Evolutionary conservation across 1,140 invertebrate species (phyloP), one percentile per base, ranked within the genome.

Genomic region (Euwallacea similis): DNA sequence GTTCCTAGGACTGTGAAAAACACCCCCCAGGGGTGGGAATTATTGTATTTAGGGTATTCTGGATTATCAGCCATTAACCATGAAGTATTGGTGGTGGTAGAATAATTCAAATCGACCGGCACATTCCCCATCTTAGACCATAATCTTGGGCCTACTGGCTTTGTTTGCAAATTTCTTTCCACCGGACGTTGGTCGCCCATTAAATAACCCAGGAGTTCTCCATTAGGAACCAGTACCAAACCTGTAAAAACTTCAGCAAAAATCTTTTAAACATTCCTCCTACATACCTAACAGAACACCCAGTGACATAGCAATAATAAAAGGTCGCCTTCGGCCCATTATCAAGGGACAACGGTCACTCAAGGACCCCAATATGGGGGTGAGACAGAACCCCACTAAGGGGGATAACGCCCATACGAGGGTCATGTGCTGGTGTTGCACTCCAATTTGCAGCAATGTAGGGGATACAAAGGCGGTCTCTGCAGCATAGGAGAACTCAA

Each of bases 381-480:
- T 97, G 15, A 97, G 85, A 81, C 98, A 96, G 81, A 98, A 96
- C 47, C 96, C 97, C 54, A 97, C 88, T 9, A 96, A 82, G 0
- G 94, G 94, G 69, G 93, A 97, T 6, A 98, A 80, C 9, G 95
- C 96, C 96, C 96, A 98, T 13, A 97, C 93, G 43, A 98, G 83
- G 0, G 95, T 97, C 94, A 98, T 98, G 75, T 93, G 91, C 71
- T 93, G 85, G 84, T 95, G 89, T 66, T 92, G 90, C 0, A 98
- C 91, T 9, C 96, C 96, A 66, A 98, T 94, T 84, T 96, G 94
- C 0, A 98, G 86, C 8, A 98, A 82, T 0, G 95, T 97, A 0
- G 97, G 96, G 1, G 94, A 98, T 0, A 98, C 96, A 83, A 98
- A 98, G 0, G 96, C 96, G 0, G 97, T 97, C 84, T 98, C 96